Conservation (phyloP, 35 echinoderm and acorn worm genomes). For the Ophioderma brevispina region DNA sequence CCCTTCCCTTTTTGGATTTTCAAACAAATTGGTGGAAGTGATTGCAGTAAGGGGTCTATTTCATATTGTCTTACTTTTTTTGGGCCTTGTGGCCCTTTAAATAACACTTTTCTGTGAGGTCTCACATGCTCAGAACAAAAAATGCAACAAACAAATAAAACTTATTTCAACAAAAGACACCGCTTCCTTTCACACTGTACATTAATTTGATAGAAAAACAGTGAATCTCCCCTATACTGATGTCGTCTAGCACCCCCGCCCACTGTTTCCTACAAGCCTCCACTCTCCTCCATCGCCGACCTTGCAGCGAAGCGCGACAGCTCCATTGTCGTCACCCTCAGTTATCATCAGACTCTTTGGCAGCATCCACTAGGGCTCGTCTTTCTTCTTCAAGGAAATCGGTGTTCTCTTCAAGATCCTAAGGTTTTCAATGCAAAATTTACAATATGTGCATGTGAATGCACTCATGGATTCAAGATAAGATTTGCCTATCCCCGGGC, state of each 20-base stretch:
- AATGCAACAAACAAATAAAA: not conserved
- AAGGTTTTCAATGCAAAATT: too few species aligned
- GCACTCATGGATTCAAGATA: too few species aligned
- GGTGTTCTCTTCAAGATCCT: constrained; percentile 61
- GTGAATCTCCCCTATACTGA: constrained; percentile 35
- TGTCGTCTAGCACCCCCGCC: constrained; percentile 19
- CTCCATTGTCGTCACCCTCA: constrained; percentile 45
- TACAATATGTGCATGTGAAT: too few species aligned
- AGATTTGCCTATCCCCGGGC: too few species aligned
- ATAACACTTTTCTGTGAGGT: not conserved
- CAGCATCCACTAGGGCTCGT: constrained; percentile 51
- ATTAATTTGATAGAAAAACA: too few species aligned
- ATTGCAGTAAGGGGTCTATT: too few species aligned
- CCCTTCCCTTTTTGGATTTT: too few species aligned
- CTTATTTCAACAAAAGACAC: not conserved
- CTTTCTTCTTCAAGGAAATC: constrained; percentile 73
- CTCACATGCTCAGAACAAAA: not conserved
- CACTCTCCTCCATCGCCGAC: constrained; percentile 25
- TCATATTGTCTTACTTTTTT: too few species aligned
- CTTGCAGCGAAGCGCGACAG: constrained; percentile 46
- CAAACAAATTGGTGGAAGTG: too few species aligned
- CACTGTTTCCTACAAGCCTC: constrained; percentile 16
- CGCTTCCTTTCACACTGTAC: too few species aligned
- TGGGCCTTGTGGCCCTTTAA: not conserved
- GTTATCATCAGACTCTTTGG: constrained; percentile 50